Base-by-base conservation (phyloP, 2,888 invertebrate genomes). In the Eupithecia vulgata region DNA sequence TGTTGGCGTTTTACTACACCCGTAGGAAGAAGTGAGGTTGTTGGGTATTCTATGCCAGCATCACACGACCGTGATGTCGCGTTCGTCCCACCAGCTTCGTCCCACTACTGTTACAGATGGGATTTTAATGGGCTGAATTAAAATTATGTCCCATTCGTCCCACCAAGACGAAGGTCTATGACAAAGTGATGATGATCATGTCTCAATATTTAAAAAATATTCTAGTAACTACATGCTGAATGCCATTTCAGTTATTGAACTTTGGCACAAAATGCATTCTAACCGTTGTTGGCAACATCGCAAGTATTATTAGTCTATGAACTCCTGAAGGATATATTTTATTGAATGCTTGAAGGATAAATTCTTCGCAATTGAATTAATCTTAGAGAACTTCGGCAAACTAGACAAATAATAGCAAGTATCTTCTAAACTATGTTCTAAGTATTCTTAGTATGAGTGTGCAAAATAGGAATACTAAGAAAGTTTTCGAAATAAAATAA, bases 311-410 rank as follows among this genome's bases (percentile, higher is more conserved):
- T 30, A 34, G 42, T 68, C 59, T 40, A n/a, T 59, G 34, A 68
- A 61, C 61, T 68, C 42, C 12, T 57, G 21, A 57, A 25, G 34
- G 61, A 61, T 68, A 61, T 37, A 67, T 57, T 21, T 34, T n/a
- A 45, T 68, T 61, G n/a, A 68, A 25, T 17, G 42, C 34, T 61
- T 52, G 35, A 57, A 61, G 61, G 30, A 17, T 21, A 59, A 30
- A 59, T 15, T 30, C 34, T 17, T 35, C 57, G 37, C 37, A 35
- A 66, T 71, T 67, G 48, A 71, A 67, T 42, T 67, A 67, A 71
- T 48, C 42, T 67, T 21, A 65, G 71, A 71, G 67, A 71, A 71
- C 45, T 71, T 71, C 45, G 34, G 35, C 35, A 59, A 71, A 71
- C 71, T 71, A 57, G 30, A 52, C 52, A 61, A 15, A 21, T 52